phyloP scores from a whole-genome alignment of 2,113 vertebrate genomes.

The Antidorcas marsupialis region DNA sequence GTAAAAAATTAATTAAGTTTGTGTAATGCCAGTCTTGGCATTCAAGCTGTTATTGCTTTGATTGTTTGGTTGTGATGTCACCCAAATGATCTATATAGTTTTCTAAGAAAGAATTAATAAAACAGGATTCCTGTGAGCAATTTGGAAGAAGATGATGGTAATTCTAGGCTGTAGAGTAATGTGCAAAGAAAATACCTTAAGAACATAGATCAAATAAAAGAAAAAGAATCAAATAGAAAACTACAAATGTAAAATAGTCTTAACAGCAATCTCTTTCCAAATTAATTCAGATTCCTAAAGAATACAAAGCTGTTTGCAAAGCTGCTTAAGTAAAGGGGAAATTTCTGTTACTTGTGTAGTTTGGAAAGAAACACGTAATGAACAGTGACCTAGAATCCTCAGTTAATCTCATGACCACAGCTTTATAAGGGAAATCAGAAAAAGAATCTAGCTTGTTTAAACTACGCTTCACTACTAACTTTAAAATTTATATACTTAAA shows the following conservation, averaged over 20 bases:
- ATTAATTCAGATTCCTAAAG: neutral
- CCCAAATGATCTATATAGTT: neutral
- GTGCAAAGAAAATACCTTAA: neutral
- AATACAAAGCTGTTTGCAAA: neutral
- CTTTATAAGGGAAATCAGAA: neutral
- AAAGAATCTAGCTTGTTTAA: neutral
- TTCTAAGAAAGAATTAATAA: neutral
- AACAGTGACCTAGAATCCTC: neutral
- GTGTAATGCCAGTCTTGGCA: neutral
- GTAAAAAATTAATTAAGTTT: neutral
- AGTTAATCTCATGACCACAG: neutral
- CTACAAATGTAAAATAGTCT: neutral
- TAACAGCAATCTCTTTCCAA: neutral
- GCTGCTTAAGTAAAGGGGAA: neutral
- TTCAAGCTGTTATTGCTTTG: neutral
- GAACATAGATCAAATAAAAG: neutral
- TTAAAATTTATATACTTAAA: neutral
- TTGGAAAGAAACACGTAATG: neutral
- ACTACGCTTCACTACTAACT: neutral
- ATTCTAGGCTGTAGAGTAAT: neutral
- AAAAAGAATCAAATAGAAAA: neutral
- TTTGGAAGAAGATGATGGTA: neutral
- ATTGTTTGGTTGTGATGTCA: neutral
- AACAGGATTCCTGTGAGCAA: neutral
- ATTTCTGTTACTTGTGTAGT: neutral